phyloP scores from a whole-genome alignment of 2,888 invertebrate species.

The Apodemia mormo region DNA sequence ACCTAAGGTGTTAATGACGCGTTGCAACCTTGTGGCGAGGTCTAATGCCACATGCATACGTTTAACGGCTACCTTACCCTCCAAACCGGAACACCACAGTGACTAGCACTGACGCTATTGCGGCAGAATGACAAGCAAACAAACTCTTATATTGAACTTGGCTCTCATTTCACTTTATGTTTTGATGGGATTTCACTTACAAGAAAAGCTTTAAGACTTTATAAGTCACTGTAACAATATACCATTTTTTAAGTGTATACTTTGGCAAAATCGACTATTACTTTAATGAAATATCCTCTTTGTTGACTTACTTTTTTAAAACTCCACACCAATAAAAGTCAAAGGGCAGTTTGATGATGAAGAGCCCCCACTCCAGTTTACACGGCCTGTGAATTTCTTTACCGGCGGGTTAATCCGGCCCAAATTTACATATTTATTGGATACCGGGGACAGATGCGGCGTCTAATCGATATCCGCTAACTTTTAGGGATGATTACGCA shows the following conservation, averaged over 20 bases:
- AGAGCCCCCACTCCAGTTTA: constrained; percentile 34
- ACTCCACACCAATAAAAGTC: constrained; percentile 25
- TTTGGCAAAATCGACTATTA: not conserved
- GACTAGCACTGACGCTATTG: no score
- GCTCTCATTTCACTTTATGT: no score
- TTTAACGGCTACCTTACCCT: no score
- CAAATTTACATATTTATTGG: constrained; percentile 74
- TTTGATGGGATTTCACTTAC: no score
- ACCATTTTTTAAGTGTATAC: not conserved
- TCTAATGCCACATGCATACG: no score
- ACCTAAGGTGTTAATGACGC: no score
- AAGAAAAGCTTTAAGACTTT: no score
- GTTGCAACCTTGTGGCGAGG: no score
- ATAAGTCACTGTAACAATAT: no score
- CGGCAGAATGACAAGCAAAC: no score
- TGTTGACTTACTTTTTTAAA: not conserved
- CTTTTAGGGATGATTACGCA: constrained; percentile 32
- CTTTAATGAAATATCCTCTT: constrained; percentile 3
- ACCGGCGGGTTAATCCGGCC: constrained; percentile 47
- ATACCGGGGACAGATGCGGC: constrained; percentile 55
- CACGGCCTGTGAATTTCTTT: constrained; percentile 43
- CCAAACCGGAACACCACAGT: no score
- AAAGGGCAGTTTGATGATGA: constrained; percentile 38
- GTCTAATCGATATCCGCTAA: constrained; percentile 56
- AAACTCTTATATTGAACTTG: no score